phyloP scores from a whole-genome alignment of 2,113 vertebrate species.

The Brevimyrus niger region DNA sequence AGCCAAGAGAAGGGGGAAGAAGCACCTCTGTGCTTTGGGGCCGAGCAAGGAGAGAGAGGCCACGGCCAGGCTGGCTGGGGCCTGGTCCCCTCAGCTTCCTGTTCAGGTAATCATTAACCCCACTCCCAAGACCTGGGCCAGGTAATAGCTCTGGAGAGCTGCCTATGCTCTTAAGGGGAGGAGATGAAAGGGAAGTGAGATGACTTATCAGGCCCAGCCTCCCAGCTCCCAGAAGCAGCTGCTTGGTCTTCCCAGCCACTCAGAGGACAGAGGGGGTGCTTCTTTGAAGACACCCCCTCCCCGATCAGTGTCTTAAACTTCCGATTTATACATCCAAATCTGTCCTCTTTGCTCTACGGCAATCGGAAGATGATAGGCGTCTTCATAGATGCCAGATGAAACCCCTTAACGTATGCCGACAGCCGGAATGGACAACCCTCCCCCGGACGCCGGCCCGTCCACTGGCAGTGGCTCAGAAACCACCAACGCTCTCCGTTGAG shows the following conservation, averaged over 20 bases:
- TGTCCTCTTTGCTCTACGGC: background rate
- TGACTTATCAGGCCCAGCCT: background rate
- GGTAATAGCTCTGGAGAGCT: background rate
- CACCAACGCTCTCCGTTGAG: background rate
- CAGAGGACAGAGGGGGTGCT: background rate
- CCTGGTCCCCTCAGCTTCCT: constrained; percentile 23
- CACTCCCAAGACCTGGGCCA: constrained; percentile 20
- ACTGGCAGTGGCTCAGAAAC: background rate
- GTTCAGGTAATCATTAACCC: constrained; percentile 24
- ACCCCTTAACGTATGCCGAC: background rate
- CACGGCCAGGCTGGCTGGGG: constrained; percentile 16
- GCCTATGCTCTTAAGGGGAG: background rate
- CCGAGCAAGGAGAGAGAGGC: background rate
- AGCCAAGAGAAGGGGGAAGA: background rate
- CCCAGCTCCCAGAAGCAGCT: background rate
- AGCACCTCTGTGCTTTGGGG: background rate
- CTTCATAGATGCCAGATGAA: background rate
- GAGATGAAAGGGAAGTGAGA: constrained; percentile 11
- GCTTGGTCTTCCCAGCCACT: background rate
- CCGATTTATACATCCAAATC: background rate
- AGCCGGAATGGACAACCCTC: background rate
- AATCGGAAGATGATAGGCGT: background rate
- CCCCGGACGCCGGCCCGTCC: background rate
- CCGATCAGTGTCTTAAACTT: background rate
- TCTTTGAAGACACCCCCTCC: background rate